Evolutionary conservation across 37 sponge, comb jelly and placozoan genomes (phyloP).

Genomic region (Ianthella basta): DNA sequence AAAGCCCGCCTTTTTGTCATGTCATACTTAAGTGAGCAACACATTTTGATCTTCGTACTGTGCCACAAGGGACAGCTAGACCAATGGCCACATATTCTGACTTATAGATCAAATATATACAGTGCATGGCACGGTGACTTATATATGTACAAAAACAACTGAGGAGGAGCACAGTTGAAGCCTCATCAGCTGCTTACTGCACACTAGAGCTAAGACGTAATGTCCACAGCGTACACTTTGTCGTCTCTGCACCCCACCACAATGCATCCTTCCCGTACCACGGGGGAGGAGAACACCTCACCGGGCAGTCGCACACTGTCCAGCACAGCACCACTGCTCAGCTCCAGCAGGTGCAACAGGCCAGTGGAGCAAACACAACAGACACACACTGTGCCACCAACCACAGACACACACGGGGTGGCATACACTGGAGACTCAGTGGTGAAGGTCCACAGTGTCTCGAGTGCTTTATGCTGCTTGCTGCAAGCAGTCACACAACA

Average conservation of each 20-base stretch:
- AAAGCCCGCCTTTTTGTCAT: too few relatives aligned
- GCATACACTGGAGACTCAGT: conserved; percentile 60
- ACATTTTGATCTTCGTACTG: too few relatives aligned
- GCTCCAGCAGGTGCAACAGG: conserved; percentile 36
- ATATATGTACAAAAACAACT: too few relatives aligned
- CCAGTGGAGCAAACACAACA: conserved; percentile 49
- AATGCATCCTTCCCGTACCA: conserved; percentile 44
- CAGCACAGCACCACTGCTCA: conserved; percentile 33
- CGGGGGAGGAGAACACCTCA: conserved; percentile 88
- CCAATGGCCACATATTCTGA: too few relatives aligned
- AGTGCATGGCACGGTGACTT: too few relatives aligned
- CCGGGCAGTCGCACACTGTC: conserved; percentile 38
- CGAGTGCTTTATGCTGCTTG: background rate
- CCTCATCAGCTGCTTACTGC: too few relatives aligned
- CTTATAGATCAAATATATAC: too few relatives aligned
- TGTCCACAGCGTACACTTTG: conserved; percentile 60
- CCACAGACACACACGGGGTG: conserved; percentile 35
- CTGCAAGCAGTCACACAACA: conserved; percentile 33
- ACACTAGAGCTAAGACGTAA: background rate
- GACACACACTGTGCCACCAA: conserved; percentile 26
- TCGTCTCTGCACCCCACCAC: conserved; percentile 87
- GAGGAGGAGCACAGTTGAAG: too few relatives aligned
- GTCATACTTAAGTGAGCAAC: too few relatives aligned
- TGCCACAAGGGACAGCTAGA: too few relatives aligned
- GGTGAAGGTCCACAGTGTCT: conserved; percentile 1